Percentiles rank a stretch among this genome's conserved stretches.
Evolutionary conservation across 2,888 invertebrate species (phyloP).

Genomic region (Bursaphelenchus okinawaensis): DNA sequence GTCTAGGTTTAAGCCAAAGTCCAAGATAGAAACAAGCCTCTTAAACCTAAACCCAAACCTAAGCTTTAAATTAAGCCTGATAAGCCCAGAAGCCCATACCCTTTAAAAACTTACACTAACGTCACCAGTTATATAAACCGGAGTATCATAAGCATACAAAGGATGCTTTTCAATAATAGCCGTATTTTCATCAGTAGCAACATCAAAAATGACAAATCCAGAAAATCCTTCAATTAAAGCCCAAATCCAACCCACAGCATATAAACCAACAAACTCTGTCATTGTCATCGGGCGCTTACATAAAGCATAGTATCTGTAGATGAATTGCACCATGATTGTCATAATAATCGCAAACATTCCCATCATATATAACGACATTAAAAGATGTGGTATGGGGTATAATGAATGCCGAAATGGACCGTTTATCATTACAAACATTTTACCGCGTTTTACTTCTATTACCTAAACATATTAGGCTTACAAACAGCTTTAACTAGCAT

Average conservation of each 20-base stretch:
- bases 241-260: background rate
- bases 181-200: background rate
- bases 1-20: too few species aligned
- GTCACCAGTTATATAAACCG: background rate
- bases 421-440: background rate
- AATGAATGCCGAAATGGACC: background rate
- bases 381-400: background rate
- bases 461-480: too few species aligned
- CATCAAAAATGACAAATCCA: background rate
- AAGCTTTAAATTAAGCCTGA: too few species aligned
- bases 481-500: too few species aligned
- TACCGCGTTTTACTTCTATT: background rate
- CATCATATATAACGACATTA: background rate
- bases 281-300: background rate
- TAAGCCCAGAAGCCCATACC: too few species aligned
- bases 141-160: background rate
- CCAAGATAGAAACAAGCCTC: too few species aligned
- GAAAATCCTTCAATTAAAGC: background rate
- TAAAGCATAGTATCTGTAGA: background rate
- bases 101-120: too few species aligned
- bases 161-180: background rate
- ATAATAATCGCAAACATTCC: background rate
- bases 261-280: background rate
- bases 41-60: too few species aligned
- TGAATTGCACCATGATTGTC: background rate